A percentile compares a stretch with the other conserved stretches of the same genome.
Evolutionary conservation across 2,888 invertebrate species (phyloP).

Genomic region (Drosophila borborema): DNA sequence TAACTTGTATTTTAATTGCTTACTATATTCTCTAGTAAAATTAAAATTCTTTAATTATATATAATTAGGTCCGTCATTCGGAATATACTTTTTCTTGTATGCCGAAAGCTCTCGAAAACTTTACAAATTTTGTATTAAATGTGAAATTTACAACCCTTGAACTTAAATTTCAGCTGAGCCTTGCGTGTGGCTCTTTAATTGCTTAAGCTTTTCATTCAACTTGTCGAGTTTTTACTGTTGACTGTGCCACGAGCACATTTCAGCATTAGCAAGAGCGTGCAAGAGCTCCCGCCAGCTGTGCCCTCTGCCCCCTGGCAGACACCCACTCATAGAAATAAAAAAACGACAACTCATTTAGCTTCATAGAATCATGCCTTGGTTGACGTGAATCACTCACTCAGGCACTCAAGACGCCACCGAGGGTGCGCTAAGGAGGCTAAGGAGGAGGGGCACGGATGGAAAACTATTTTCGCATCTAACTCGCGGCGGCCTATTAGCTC

Average conservation of each 20-base stretch:
- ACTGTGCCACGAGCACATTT: constrained; percentile 49
- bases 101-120: not conserved
- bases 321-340: constrained; percentile 63
- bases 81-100: not conserved
- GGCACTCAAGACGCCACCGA: constrained; percentile 52
- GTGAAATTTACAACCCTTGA: not conserved
- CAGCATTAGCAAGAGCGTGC: constrained; percentile 49
- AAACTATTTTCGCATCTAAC: constrained; percentile 71
- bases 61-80: not conserved
- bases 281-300: constrained; percentile 1
- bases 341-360: constrained; percentile 77
- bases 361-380: constrained; percentile 74
- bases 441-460: not conserved
- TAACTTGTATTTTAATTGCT: not conserved
- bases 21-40: not conserved
- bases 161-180: not conserved
- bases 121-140: not conserved
- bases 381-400: constrained; percentile 80
- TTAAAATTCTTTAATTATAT: not conserved
- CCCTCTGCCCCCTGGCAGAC: constrained; percentile 5
- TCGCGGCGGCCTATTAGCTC: constrained; percentile 69
- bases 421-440: not conserved
- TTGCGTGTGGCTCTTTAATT: constrained; percentile 33
- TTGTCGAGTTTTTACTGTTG: constrained; percentile 41
- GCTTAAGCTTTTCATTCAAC: constrained; percentile 26